Conservation (phyloP, 1,140 invertebrate species). For the Onthophagus taurus region DNA sequence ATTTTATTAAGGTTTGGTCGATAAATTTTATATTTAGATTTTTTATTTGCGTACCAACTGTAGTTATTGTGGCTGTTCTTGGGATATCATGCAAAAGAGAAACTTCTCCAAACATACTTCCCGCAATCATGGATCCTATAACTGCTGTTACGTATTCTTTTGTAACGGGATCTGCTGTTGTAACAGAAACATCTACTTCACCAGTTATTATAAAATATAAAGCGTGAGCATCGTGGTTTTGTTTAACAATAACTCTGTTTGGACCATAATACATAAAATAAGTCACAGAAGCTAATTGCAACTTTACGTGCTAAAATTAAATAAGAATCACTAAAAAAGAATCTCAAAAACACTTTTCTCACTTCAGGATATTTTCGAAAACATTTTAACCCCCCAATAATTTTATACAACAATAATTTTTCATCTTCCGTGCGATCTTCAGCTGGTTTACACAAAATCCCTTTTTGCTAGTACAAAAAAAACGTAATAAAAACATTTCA, state of each 20-base stretch:
- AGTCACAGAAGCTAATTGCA: slow-evolving; percentile 42
- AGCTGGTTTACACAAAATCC: slow-evolving; percentile 40
- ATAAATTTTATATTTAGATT: neutral
- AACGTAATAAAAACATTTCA: neutral
- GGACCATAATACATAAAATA: slow-evolving; percentile 47
- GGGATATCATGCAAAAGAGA: slow-evolving; percentile 49
- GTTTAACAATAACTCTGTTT: slow-evolving; percentile 44
- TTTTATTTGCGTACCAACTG: slow-evolving; percentile 21
- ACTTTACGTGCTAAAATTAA: slow-evolving; percentile 36
- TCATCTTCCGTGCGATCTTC: slow-evolving; percentile 43
- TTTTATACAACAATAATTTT: slow-evolving; percentile 42
- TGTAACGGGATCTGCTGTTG: slow-evolving; percentile 41
- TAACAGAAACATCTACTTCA: slow-evolving; percentile 42
- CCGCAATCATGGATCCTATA: slow-evolving; percentile 31
- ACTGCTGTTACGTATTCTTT: slow-evolving; percentile 37
- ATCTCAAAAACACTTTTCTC: neutral
- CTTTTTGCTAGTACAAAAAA: slow-evolving; percentile 36
- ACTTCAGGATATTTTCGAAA: slow-evolving; percentile 45
- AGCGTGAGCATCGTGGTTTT: slow-evolving; percentile 44
- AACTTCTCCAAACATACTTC: slow-evolving; percentile 53
- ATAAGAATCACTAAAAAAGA: neutral
- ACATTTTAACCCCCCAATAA: slow-evolving; percentile 46
- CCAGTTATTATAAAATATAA: slow-evolving; percentile 52
- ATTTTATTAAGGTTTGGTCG: slow-evolving; percentile 12
- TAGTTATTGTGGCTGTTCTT: slow-evolving; percentile 46